phyloP scores from a whole-genome alignment of 2,113 vertebrate species.

The Hydropotes inermis region DNA sequence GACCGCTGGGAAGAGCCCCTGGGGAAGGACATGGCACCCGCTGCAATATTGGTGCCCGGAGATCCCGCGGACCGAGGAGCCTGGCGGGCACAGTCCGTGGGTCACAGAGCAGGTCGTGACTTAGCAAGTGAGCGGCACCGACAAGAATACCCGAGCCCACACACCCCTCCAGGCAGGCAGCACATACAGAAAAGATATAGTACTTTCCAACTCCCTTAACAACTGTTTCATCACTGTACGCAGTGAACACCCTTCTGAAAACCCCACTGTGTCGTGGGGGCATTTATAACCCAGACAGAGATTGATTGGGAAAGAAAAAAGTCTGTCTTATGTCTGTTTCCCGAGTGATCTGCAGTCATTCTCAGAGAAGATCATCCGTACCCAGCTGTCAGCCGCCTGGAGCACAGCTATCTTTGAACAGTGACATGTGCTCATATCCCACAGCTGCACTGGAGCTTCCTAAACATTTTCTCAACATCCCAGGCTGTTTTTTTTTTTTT shows the following conservation, averaged over 20 bases:
- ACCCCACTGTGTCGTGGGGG: conserved; percentile 49
- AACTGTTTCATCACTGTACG: not conserved
- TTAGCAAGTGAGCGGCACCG: not conserved
- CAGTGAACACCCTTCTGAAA: conserved; percentile 54
- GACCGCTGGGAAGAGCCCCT: not conserved
- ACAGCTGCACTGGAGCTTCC: conserved; percentile 11
- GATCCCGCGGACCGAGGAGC: not conserved
- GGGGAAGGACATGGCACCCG: not conserved
- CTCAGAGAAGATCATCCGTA: conserved; percentile 54
- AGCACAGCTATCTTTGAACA: conserved; percentile 35
- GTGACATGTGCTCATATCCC: conserved; percentile 28
- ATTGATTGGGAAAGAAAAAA: conserved; percentile 41
- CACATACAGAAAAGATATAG: not conserved
- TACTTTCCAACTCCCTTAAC: not conserved
- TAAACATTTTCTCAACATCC: conserved; percentile 50
- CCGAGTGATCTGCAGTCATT: conserved; percentile 55
- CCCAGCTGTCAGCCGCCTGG: conserved; percentile 14
- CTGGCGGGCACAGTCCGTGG: not conserved
- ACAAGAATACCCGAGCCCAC: not conserved
- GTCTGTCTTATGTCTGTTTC: conserved; percentile 28
- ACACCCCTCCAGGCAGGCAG: not conserved
- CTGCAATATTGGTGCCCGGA: not conserved
- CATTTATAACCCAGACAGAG: conserved; percentile 34
- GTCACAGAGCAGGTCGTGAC: not conserved
- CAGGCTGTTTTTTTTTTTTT: conserved; percentile 43